Percentiles rank a stretch among this genome's conserved stretches.
Conservation (phyloP, 2,113 vertebrate species). For the Pachypanchax playfairii region DNA sequence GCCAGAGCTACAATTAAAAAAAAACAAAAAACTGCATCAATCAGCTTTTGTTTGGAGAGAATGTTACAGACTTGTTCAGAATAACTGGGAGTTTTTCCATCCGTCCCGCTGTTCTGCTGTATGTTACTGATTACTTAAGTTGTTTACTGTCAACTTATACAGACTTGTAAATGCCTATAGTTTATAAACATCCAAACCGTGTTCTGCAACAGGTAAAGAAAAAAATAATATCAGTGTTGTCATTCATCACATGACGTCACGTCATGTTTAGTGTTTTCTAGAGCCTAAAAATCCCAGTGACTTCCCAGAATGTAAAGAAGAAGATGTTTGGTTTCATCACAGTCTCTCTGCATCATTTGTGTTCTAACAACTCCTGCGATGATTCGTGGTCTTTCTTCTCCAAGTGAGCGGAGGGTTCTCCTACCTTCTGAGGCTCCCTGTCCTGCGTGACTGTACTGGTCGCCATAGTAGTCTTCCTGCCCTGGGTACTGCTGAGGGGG, state of each 20-base stretch:
- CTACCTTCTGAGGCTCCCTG: constrained; percentile 99
- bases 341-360: constrained; percentile 65
- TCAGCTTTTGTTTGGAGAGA: no score
- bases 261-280: constrained; percentile 8
- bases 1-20: not conserved
- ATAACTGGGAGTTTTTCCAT: no score
- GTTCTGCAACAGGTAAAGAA: not conserved
- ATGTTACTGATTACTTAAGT: not conserved
- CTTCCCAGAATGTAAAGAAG: constrained; percentile 65
- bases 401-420: constrained; percentile 76
- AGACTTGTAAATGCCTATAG: not conserved
- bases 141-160: no score
- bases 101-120: not conserved
- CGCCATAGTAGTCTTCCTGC: constrained; percentile 99
- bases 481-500: constrained; percentile 99
- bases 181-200: not conserved
- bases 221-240: not conserved
- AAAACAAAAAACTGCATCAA: not conserved
- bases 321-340: constrained; percentile 32
- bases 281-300: constrained; percentile 31
- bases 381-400: constrained; percentile 38
- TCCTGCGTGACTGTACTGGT: constrained; percentile 98
- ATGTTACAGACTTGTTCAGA: no score
- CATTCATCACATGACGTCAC: not conserved
- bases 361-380: constrained; percentile 67